Conservation (phyloP, 2,113 vertebrate genomes). For the Ciconia stormi region DNA sequence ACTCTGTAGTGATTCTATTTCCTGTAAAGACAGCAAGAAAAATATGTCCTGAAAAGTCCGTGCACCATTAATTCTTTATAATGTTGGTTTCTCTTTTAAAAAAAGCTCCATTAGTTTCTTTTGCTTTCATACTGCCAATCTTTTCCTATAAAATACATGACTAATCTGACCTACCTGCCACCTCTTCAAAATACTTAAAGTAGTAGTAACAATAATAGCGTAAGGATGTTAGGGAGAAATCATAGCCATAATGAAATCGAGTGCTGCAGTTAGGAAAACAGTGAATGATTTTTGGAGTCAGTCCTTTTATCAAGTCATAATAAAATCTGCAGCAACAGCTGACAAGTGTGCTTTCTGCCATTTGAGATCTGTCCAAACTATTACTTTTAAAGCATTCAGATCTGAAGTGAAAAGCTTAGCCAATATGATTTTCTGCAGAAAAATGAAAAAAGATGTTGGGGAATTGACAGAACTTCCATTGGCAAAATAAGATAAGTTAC, state of each 20-base stretch:
- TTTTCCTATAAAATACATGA: not conserved
- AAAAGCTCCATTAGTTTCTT: not conserved
- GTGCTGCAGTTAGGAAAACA: not conserved
- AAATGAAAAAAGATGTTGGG: not conserved
- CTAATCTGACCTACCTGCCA: not conserved
- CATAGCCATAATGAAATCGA: not conserved
- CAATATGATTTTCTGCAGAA: not conserved
- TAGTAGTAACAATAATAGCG: not conserved
- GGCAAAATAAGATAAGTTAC: not conserved
- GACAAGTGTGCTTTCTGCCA: not conserved
- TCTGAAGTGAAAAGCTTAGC: not conserved
- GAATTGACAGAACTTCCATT: not conserved
- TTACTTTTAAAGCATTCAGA: not conserved
- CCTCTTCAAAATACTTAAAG: not conserved
- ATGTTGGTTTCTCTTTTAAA: not conserved
- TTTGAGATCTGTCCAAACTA: not conserved
- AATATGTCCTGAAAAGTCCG: not conserved
- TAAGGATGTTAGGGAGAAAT: not conserved
- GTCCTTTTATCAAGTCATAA: not conserved
- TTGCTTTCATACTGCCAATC: not conserved
- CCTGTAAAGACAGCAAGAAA: constrained; percentile 30
- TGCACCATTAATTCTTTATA: not conserved
- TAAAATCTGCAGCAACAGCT: not conserved
- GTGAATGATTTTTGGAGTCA: not conserved
- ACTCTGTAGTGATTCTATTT: constrained; percentile 29